Evolutionary conservation across 2,113 vertebrate genomes (phyloP), one percentile per base, ranked within the genome.

Genomic region (Dicentrarchus labrax): DNA sequence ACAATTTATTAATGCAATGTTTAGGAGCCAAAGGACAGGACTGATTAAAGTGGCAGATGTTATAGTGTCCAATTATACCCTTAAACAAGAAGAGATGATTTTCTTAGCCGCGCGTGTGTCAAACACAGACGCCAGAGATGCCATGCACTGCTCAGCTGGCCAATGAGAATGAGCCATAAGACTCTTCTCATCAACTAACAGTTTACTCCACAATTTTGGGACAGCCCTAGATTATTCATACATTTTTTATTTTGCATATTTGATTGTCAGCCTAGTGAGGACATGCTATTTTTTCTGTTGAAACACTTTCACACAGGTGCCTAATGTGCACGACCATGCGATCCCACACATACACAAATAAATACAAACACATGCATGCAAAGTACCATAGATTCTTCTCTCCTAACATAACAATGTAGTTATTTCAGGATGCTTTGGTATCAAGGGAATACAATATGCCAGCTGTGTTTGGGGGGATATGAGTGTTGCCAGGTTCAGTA

Each of bases 401-500:
- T 62, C 30, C 41, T 38, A 64, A 69, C 61, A 74, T 41, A 74
- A 77, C 68, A 66, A 22, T 67, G 72, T 50, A 50, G 53, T 64
- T 87, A 84, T 90, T 91, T 86, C 21, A 51, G 76, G 76, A 86
- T 78, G 68, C 39, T 57, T 21, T 39, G 61, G 64, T 69, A 82
- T 88, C 86, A 74, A 64, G 85, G 83, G 85, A 85, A 60, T 66
- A 71, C 84, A 81, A 41, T 77, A 65, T 70, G 70, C 62, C 3
- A 41, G 41, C 74, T 77, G 72, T 79, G 67, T 75, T 78, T 78
- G 78, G 76, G 72, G 30, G 78, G 78, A 82, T 83, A 80, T 87
- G 84, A 78, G 87, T 57, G 79, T 83, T 89, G 85, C 83, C 75
- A 83, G 80, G 82, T 90, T 92, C 88, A 90, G 65, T 90, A 84